Evolutionary conservation across 1,140 invertebrate genomes (phyloP), one percentile per base, ranked within the genome.

Genomic region (Drosophila mayri): DNA sequence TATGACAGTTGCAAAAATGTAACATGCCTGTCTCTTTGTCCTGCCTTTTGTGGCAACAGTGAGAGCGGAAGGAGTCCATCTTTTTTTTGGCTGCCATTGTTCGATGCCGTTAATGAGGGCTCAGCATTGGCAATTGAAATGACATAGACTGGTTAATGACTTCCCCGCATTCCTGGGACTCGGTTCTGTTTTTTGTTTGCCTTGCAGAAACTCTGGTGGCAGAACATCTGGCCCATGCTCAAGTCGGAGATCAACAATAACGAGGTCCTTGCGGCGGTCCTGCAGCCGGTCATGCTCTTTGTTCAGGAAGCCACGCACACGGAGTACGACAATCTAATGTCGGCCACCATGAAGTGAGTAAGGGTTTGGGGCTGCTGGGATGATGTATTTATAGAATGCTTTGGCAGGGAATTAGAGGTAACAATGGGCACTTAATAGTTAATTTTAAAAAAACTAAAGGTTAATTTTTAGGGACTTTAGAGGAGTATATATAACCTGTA

Each of bases 151-250:
- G 46, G 72, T 81, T 66, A 76, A 71, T 77, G 47, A 84, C 44
- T 80, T 35, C 16, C 37, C 11, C 35, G 18, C 43, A n/a, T 43
- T 76, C 25, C 30, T 28, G 38, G 61, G 37, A 28, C 37, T 47
- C 22, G 8, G 14, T 35, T 76, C 59, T 77, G 75, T 52, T 47
- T 14, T 41, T 43, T n/a, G 73, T 35, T 67, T 62, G 25, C 37
- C 18, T 44, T 94, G 43, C 94, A 99, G 98, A 99, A 99, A 97
- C 93, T 99, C 18, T 97, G 98, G 95, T 99, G 98, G 93, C 96
- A 97, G 93, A 97, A 98, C 92, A 96, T 99, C 30, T 98, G 98
- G 96, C 98, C 98, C 20, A 96, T 96, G 87, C 94, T 99, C 50
- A 95, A 97, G 87, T 94, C 95, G 55, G 98, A 99, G 93, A 95